Percentiles rank a stretch among this genome's conserved stretches.
phyloP scores from a whole-genome alignment of 2,888 invertebrate genomes.

The Cantharis nigra region DNA sequence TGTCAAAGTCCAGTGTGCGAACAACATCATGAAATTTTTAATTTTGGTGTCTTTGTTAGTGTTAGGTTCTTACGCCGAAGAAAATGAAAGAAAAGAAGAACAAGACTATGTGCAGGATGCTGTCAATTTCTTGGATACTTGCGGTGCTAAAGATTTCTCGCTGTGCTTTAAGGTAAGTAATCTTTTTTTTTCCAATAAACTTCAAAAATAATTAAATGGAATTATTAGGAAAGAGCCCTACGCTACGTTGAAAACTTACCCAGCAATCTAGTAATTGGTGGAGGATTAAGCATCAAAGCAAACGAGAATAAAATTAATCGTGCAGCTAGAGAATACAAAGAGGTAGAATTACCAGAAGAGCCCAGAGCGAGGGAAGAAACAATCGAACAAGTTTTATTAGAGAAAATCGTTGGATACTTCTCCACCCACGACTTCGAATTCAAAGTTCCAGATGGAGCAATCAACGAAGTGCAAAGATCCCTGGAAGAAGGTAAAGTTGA shows the following conservation, averaged over 20 bases:
- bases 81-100: constrained; percentile 58
- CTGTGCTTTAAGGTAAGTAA: constrained; percentile 71
- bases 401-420: constrained; percentile 75
- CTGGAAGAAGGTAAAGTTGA: constrained; percentile 71
- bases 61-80: constrained; percentile 56
- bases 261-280: constrained; percentile 64
- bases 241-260: constrained; percentile 69
- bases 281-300: constrained; percentile 65
- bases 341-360: constrained; percentile 68
- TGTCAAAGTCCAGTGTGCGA: constrained; percentile 33
- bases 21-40: constrained; percentile 23
- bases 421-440: constrained; percentile 80
- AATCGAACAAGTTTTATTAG: constrained; percentile 69
- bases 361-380: constrained; percentile 73
- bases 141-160: constrained; percentile 69
- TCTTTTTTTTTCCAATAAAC: not conserved
- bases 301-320: constrained; percentile 42
- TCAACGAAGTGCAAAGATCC: constrained; percentile 76
- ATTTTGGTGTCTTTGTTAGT: constrained; percentile 48
- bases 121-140: constrained; percentile 71
- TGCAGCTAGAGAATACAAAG: constrained; percentile 41
- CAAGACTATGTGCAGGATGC: constrained; percentile 67
- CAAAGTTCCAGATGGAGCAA: constrained; percentile 75
- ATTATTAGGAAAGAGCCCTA: constrained; percentile 69
- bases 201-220: not conserved